Evolutionary conservation across 2,888 invertebrate genomes (phyloP), one percentile per base, ranked within the genome.

Genomic region (Drosophila fulvimacula): DNA sequence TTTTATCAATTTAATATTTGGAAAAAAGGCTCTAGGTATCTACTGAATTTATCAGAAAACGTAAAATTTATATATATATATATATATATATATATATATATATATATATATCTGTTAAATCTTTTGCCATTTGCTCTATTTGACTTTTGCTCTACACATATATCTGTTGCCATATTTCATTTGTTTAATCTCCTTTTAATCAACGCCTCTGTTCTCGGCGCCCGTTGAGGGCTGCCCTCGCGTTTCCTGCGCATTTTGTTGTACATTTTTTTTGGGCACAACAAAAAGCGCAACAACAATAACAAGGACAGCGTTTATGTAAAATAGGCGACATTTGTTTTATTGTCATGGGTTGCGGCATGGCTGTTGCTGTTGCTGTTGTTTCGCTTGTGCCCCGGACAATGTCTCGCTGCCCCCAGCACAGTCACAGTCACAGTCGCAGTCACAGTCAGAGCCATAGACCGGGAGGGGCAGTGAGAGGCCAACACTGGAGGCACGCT

Each of bases 281-380:
- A n/a, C n/a, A 72, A 57, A 75, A 66, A 17, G 69, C 17, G 21
- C 60, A 76, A 55, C 49, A 81, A 41, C 46, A 69, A 69, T 19
- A 81, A 77, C 61, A 71, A 71, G 64, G 69, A 57, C 67, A 75
- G 62, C 88, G 88, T 84, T 87, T 82, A 87, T 82, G 88, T 87
- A 87, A 82, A 82, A 87, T 82, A 82, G 88, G 79, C 82, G 61
- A 84, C 82, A 82, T 82, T 82, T 82, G 85, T 82, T 82, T 82
- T 87, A 87, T 87, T 87, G 82, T 72, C 82, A 52, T 84, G 88
- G 69, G 79, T 48, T 73, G 62, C 57, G 65, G 51, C 58, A 39
- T 51, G 17, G 57, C 49, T 59, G 48, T 36, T 61, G 65, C 49
- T 64, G 52, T 24, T 52, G 48, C 30, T 49, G 19, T 59, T 69